phyloP scores from a whole-genome alignment of 1,140 invertebrate species.

The Sitodiplosis mosellana region DNA sequence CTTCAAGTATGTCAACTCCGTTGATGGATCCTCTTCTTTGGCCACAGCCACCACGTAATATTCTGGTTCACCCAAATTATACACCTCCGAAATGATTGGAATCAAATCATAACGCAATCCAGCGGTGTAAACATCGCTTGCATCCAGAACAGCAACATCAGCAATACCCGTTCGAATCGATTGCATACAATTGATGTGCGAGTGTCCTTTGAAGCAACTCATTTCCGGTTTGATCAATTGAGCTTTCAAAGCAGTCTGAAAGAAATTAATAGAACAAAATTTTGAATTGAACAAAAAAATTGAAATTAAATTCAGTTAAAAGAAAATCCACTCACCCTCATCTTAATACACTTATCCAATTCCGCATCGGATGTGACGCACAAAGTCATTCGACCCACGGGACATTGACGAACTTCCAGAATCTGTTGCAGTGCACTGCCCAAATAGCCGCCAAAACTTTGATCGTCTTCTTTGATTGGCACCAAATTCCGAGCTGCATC shows the following conservation, averaged over 20 bases:
- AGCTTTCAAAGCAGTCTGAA: slow-evolving; percentile 64
- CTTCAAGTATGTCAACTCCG: slow-evolving; percentile 74
- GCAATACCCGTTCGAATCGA: slow-evolving; percentile 53
- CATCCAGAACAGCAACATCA: slow-evolving; percentile 81
- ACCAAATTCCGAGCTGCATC: slow-evolving; percentile 46
- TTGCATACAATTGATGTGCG: slow-evolving; percentile 81
- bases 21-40: slow-evolving; percentile 67
- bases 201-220: slow-evolving; percentile 66
- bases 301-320: slow-evolving; percentile 1
- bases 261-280: slow-evolving; percentile 3
- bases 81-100: slow-evolving; percentile 79
- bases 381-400: slow-evolving; percentile 55
- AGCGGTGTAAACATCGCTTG: slow-evolving; percentile 85
- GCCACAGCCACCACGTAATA: slow-evolving; percentile 92
- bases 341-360: slow-evolving; percentile 80
- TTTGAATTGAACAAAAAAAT: too few relatives aligned
- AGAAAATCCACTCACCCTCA: slow-evolving; percentile 49
- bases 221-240: slow-evolving; percentile 78
- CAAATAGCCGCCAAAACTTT: slow-evolving; percentile 43
- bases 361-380: slow-evolving; percentile 85
- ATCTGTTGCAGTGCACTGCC: slow-evolving; percentile 44
- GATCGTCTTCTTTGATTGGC: slow-evolving; percentile 33
- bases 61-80: slow-evolving; percentile 62
- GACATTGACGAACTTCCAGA: slow-evolving; percentile 55
- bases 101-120: slow-evolving; percentile 61